Percentiles rank a stretch among this genome's conserved stretches.
Evolutionary conservation across 2,113 vertebrate species (phyloP).

Genomic region (Bettongia penicillata): DNA sequence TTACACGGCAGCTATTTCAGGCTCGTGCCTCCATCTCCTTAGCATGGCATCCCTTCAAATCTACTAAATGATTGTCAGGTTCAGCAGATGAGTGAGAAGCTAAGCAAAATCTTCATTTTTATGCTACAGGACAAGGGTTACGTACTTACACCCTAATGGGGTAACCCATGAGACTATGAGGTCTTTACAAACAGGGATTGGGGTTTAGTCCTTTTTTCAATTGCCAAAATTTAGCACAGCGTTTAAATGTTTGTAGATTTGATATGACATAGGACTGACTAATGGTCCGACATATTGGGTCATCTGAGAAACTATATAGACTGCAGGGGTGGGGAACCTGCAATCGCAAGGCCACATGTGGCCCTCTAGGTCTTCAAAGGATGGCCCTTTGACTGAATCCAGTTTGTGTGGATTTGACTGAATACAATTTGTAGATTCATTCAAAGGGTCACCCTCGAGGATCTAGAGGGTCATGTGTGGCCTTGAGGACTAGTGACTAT

Average conservation of each 20-base stretch:
- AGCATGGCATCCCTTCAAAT: constrained; percentile 20
- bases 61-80: not conserved
- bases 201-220: not conserved
- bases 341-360: too few relatives aligned
- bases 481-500: not conserved
- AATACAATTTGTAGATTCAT: too few relatives aligned
- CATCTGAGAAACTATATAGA: not conserved
- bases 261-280: not conserved
- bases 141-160: not conserved
- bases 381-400: too few relatives aligned
- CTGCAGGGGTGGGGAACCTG: too few relatives aligned
- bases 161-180: not conserved
- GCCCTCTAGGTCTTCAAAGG: too few relatives aligned
- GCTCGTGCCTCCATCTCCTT: not conserved
- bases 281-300: not conserved
- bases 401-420: too few relatives aligned
- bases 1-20: constrained; percentile 25
- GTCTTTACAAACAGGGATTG: not conserved
- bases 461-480: too few relatives aligned
- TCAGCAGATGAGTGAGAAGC: constrained; percentile 50
- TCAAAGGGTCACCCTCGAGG: too few relatives aligned
- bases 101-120: constrained; percentile 20
- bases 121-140: not conserved
- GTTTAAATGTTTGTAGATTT: not conserved
- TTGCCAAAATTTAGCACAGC: not conserved